Evolutionary conservation across 1,140 invertebrate genomes (phyloP).

Genomic region (Wiebesia pumilae): DNA sequence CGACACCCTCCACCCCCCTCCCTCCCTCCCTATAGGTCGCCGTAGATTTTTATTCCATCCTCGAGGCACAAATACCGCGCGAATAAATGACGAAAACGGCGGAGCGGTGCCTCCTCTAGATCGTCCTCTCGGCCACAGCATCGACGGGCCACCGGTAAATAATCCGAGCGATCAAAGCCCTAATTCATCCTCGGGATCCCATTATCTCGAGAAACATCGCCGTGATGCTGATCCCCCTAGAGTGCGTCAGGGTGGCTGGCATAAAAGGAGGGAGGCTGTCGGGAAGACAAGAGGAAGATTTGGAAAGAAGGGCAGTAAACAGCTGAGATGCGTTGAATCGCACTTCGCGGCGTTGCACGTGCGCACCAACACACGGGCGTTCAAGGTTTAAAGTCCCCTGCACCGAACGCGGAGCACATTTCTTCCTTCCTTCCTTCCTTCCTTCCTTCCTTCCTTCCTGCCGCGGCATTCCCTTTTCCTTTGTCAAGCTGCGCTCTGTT

Average conservation of each 20-base stretch:
- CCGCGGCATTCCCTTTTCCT: background rate
- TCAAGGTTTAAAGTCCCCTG: conserved; percentile 52
- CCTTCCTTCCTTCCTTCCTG: conserved; percentile 31
- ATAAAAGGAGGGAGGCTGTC: too few species aligned
- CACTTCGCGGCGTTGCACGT: conserved; percentile 50
- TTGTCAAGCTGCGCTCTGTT: background rate
- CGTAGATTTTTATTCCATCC: background rate
- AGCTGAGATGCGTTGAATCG: conserved; percentile 66
- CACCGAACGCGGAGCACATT: background rate
- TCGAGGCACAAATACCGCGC: background rate
- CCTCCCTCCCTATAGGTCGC: background rate
- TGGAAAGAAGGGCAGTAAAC: conserved; percentile 58
- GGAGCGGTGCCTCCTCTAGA: background rate
- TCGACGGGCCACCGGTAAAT: conserved; percentile 29
- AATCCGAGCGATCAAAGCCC: conserved; percentile 39
- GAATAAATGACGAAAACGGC: background rate
- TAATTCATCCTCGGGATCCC: conserved; percentile 45
- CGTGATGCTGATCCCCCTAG: conserved; percentile 41
- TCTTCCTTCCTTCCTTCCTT: conserved; percentile 61
- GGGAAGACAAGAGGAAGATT: conserved; percentile 47
- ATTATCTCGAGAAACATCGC: conserved; percentile 39
- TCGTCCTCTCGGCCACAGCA: background rate
- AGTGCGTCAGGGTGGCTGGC: background rate
- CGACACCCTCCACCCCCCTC: background rate
- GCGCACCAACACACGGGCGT: conserved; percentile 57